phyloP scores from a whole-genome alignment of 2,888 invertebrate species.

The Callosobruchus maculatus region DNA sequence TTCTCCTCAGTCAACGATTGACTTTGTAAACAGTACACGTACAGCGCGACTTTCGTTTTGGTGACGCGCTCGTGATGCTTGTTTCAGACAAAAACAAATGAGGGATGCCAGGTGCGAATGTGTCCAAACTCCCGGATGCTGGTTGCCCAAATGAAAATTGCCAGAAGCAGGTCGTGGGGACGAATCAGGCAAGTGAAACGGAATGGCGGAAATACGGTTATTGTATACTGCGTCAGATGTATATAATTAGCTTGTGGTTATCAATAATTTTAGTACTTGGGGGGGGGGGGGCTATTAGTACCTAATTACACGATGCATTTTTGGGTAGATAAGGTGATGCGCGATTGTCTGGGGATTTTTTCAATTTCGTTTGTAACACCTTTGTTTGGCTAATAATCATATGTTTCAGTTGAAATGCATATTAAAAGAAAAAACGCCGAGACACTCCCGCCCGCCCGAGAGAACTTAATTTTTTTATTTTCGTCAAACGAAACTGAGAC shows the following conservation, averaged over 20 bases:
- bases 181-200: background rate
- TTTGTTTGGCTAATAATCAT: no score
- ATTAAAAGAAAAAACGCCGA: no score
- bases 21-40: background rate
- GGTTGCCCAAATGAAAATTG: background rate
- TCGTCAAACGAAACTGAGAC: no score
- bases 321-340: no score
- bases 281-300: no score
- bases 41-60: background rate
- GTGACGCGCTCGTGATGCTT: background rate
- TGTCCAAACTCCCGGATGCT: background rate
- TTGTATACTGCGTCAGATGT: background rate
- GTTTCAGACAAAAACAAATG: background rate
- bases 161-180: background rate
- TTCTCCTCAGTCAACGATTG: background rate
- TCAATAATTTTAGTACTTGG: background rate
- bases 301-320: no score
- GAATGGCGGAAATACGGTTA: background rate
- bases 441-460: no score
- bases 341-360: no score
- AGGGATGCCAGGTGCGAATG: background rate
- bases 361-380: no score
- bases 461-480: no score
- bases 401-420: no score
- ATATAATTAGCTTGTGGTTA: background rate